Conservation (phyloP, 2,888 invertebrate species). For the Pachliopta kotzebuea region DNA sequence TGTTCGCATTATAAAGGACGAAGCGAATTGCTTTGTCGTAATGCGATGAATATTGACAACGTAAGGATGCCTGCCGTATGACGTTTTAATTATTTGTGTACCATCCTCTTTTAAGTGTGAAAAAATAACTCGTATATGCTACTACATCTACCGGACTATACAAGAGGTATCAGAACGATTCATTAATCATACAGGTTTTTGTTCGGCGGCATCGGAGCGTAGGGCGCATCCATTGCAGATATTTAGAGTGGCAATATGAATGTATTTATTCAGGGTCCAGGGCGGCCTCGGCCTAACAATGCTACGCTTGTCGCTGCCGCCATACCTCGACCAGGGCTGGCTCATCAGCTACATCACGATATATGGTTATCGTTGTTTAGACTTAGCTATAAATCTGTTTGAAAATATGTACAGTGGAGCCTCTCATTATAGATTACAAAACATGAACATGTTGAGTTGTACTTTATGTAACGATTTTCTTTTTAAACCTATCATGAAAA, state of each 20-base stretch:
- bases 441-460: no score
- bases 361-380: conserved; percentile 12
- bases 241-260: conserved; percentile 80
- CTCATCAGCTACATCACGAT: conserved; percentile 33
- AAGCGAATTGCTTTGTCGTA: no score
- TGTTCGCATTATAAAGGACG: neutral
- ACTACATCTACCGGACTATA: conserved; percentile 17
- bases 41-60: no score
- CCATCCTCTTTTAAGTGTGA: conserved; percentile 2
- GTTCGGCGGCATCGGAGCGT: conserved; percentile 45
- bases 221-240: conserved; percentile 59
- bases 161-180: conserved; percentile 19
- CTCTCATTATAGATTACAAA: no score
- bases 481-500: no score
- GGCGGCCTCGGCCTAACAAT: conserved; percentile 76
- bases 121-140: conserved; percentile 9
- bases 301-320: conserved; percentile 76
- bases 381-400: conserved; percentile 20
- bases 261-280: conserved; percentile 78
- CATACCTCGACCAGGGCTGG: conserved; percentile 62
- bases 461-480: no score
- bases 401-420: neutral
- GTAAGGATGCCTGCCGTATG: no score
- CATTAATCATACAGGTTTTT: conserved; percentile 39
- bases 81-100: conserved; percentile 15